Percentiles rank a stretch among this genome's conserved stretches.
Evolutionary conservation across 2,797 vertebrate species (phyloP).

Genomic region (Crenichthys baileyi): DNA sequence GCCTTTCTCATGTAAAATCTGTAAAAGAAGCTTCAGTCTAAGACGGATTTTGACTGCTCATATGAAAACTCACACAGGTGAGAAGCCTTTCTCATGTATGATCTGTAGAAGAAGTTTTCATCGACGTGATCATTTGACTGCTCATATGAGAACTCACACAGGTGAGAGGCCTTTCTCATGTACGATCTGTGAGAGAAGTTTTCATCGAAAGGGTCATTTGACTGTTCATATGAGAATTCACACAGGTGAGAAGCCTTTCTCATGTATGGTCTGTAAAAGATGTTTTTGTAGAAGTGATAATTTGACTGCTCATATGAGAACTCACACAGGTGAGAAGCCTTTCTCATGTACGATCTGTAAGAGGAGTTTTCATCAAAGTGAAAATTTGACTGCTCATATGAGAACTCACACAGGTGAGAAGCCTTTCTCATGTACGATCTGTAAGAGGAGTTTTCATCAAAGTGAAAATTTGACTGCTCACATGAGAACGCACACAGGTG

Average conservation of each 20-base stretch:
- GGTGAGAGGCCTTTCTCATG: background rate
- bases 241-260: background rate
- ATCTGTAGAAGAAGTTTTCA: background rate
- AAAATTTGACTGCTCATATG: background rate
- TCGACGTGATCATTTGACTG: background rate
- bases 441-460: background rate
- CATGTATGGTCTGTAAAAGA: background rate
- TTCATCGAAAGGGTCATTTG: background rate
- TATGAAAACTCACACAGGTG: background rate
- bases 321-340: background rate
- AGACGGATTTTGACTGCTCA: background rate
- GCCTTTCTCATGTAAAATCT: background rate
- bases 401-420: background rate
- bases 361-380: background rate
- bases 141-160: background rate
- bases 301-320: background rate
- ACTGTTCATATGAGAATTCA: background rate
- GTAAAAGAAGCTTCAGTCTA: background rate
- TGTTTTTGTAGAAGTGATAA: background rate
- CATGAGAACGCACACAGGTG: background rate
- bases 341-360: background rate
- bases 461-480: background rate
- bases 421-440: background rate
- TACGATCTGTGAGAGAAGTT: background rate
- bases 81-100: background rate